phyloP scores from a whole-genome alignment of 2,797 vertebrate genomes.

The Tadarida brasiliensis region DNA sequence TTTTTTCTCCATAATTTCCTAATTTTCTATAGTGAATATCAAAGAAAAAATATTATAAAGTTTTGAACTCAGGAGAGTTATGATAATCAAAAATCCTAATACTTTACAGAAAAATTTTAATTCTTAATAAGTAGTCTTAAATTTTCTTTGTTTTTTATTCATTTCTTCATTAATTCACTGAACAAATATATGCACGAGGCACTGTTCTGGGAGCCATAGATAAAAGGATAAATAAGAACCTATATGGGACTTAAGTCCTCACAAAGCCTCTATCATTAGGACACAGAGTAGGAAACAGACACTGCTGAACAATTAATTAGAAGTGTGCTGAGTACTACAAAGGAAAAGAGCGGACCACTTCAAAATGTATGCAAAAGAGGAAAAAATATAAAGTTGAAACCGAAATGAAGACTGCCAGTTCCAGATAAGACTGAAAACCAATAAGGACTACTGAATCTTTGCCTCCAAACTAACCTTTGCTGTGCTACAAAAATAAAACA shows the following conservation, averaged over 20 bases:
- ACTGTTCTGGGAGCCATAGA: not conserved
- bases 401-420: not conserved
- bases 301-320: not conserved
- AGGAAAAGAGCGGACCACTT: not conserved
- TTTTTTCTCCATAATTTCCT: not conserved
- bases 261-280: not conserved
- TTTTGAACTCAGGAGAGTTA: not conserved
- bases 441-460: not conserved
- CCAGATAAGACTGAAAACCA: not conserved
- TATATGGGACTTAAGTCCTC: not conserved
- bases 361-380: not conserved
- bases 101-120: not conserved
- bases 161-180: not conserved
- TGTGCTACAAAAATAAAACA: not conserved
- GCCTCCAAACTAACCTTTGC: not conserved
- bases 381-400: not conserved
- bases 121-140: not conserved
- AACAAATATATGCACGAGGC: not conserved
- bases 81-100: not conserved
- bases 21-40: slow-evolving; percentile 17
- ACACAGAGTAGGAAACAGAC: not conserved
- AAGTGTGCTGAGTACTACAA: not conserved
- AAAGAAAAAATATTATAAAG: slow-evolving; percentile 6
- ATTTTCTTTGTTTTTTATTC: slow-evolving; percentile 5
- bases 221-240: not conserved